Conservation (phyloP, 2,797 vertebrate species). For the Amblyopsis hoosieri region DNA sequence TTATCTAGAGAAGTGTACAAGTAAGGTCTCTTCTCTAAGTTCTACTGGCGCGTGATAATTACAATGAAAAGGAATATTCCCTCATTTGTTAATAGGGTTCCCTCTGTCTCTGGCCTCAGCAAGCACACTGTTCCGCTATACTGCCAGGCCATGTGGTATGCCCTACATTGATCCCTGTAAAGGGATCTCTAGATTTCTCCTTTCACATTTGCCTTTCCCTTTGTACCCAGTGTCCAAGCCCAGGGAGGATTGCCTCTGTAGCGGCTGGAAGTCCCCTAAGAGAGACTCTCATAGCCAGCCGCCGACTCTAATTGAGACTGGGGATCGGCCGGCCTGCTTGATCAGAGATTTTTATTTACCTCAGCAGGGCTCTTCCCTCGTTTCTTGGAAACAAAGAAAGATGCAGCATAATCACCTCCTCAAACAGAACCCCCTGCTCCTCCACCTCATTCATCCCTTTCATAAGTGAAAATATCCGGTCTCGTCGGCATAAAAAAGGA, state of each 20-base stretch:
- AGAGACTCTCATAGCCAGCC: constrained; percentile 42
- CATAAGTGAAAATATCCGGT: constrained; percentile 75
- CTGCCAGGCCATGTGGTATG: constrained; percentile 37
- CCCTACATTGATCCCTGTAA: constrained; percentile 55
- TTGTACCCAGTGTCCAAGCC: constrained; percentile 54
- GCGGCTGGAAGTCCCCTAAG: constrained; percentile 32
- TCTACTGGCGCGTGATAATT: constrained; percentile 53
- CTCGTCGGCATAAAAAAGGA: constrained; percentile 31
- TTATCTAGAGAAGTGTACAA: constrained; percentile 21
- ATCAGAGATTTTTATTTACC: constrained; percentile 66
- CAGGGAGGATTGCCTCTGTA: constrained; percentile 40
- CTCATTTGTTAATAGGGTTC: constrained; percentile 52
- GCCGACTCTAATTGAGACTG: constrained; percentile 58
- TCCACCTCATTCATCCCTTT: constrained; percentile 51
- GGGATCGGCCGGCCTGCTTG: constrained; percentile 50
- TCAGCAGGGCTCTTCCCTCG: constrained; percentile 33
- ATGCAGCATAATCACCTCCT: constrained; percentile 74
- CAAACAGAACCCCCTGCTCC: constrained; percentile 66
- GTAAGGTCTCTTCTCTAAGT: constrained; percentile 32
- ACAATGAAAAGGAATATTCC: constrained; percentile 72
- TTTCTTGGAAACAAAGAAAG: constrained; percentile 59
- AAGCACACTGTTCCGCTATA: constrained; percentile 32
- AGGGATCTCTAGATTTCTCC: constrained; percentile 57
- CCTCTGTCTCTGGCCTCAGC: constrained; percentile 34
- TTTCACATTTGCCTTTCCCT: constrained; percentile 66